Conservation (phyloP, 2,113 vertebrate species). For the Colistium nudipinnis region DNA sequence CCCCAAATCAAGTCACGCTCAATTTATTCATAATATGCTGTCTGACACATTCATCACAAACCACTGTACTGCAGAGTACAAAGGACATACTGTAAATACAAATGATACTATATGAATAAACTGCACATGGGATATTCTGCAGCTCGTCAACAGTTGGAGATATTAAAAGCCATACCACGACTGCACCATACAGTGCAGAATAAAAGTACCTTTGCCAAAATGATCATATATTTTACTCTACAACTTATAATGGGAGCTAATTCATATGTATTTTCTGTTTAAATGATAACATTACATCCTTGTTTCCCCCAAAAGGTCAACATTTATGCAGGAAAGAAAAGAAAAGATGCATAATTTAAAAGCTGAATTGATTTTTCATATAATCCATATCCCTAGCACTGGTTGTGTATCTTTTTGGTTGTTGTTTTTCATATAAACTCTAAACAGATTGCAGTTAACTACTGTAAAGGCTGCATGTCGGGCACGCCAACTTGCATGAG, state of each 20-base stretch:
- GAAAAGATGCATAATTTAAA: too few relatives aligned
- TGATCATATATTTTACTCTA: background rate
- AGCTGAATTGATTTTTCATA: too few relatives aligned
- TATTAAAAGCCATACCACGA: constrained; percentile 8
- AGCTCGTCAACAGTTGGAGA: background rate
- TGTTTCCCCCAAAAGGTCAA: constrained; percentile 3
- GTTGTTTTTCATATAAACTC: too few relatives aligned
- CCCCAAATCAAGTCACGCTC: constrained; percentile 14
- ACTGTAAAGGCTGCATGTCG: too few relatives aligned
- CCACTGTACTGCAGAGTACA: constrained; percentile 22
- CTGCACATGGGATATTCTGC: constrained; percentile 3
- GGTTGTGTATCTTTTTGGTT: too few relatives aligned
- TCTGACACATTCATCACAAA: constrained; percentile 41
- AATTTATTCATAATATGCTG: constrained; percentile 35
- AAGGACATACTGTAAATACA: constrained; percentile 23
- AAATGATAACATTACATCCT: constrained; percentile 4
- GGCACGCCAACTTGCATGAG: too few relatives aligned
- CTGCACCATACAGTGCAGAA: background rate
- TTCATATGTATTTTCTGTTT: constrained; percentile 1
- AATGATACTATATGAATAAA: constrained; percentile 22
- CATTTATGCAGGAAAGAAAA: background rate
- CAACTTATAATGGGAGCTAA: constrained; percentile 9
- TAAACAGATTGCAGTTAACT: too few relatives aligned
- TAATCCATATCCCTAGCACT: too few relatives aligned
- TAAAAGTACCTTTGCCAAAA: background rate